Conservation (phyloP, 1,140 invertebrate genomes). For the Ips typographus region DNA sequence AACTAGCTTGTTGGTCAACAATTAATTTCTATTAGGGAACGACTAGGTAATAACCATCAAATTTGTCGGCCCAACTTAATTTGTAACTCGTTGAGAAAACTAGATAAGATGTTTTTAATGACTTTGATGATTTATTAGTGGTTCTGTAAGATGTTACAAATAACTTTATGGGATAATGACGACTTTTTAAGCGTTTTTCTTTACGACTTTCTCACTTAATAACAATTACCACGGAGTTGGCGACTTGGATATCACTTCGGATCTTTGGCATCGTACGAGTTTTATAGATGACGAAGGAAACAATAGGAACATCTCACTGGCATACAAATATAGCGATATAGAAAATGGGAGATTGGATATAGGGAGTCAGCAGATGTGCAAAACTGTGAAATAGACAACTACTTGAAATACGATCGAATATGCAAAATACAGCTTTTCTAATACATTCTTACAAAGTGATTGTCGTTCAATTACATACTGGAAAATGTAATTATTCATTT, state of each 20-base stretch:
- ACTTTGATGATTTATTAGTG: no score
- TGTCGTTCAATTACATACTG: no score
- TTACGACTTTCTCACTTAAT: no score
- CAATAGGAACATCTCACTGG: background rate
- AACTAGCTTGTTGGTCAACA: slow-evolving; percentile 4
- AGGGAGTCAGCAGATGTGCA: slow-evolving; percentile 1
- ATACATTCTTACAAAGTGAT: no score
- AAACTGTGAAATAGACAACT: slow-evolving; percentile 13
- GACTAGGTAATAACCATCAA: slow-evolving; percentile 2
- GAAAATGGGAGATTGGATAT: background rate
- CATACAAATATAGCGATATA: slow-evolving; percentile 8
- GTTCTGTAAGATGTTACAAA: background rate
- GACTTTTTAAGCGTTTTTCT: background rate
- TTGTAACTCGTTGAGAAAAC: slow-evolving; percentile 1
- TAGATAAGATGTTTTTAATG: slow-evolving; percentile 4
- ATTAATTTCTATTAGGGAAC: slow-evolving; percentile 4
- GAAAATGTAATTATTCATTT: no score
- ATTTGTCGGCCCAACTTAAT: background rate
- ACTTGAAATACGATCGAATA: background rate
- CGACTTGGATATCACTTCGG: no score
- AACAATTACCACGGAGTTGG: no score
- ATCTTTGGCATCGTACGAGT: no score
- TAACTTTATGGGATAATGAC: background rate
- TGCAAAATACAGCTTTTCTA: no score
- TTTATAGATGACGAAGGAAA: background rate